Conservation (phyloP, 64 coral and sea anemone genomes). For the Montipora cactus region DNA sequence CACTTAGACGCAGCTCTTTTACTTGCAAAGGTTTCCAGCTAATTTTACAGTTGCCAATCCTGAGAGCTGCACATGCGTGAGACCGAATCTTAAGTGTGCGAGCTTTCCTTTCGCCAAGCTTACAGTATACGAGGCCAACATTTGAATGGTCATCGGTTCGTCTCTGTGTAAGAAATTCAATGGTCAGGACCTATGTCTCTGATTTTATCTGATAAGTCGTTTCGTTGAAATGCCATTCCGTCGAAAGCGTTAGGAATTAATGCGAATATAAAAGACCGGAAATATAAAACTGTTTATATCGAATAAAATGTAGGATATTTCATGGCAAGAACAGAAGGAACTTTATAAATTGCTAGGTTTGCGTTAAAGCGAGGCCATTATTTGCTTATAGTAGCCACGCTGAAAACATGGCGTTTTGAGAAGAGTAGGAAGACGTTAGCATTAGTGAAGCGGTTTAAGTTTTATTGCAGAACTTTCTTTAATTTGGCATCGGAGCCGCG, state of each 20-base stretch:
- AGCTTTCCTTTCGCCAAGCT: conserved; percentile 51
- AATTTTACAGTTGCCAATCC: too few species aligned
- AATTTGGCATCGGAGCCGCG: conserved; percentile 31
- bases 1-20: too few species aligned
- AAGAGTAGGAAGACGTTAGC: not conserved
- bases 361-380: too few species aligned
- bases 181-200: not conserved
- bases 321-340: not conserved
- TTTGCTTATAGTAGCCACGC: too few species aligned
- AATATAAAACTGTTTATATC: not conserved
- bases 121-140: conserved; percentile 60
- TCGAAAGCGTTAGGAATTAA: conserved; percentile 7
- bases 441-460: not conserved
- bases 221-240: not conserved
- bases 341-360: too few species aligned
- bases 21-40: too few species aligned
- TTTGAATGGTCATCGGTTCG: not conserved
- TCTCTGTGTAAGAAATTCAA: conserved; percentile 32
- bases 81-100: not conserved
- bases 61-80: not conserved
- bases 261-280: not conserved
- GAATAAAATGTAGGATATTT: not conserved
- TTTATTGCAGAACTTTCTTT: not conserved
- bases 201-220: not conserved
- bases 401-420: not conserved